Percentiles rank a stretch among this genome's conserved stretches.
Evolutionary conservation across 2,888 invertebrate species (phyloP).

Genomic region (Apamea crenata): DNA sequence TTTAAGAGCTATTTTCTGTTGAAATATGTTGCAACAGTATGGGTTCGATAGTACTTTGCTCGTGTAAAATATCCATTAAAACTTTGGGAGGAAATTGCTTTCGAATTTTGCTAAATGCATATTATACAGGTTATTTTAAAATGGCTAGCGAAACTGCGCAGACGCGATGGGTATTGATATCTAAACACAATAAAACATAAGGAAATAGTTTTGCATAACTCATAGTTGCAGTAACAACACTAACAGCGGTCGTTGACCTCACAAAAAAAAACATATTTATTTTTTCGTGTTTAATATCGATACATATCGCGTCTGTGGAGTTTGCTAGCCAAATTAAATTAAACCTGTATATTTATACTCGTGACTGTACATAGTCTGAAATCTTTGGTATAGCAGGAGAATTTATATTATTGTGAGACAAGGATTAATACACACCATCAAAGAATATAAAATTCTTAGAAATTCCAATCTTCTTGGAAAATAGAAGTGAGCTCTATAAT

Average conservation of each 20-base stretch:
- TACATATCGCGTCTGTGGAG: too few species aligned
- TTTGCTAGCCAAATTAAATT: not conserved
- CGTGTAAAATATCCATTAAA: not conserved
- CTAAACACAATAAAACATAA: too few species aligned
- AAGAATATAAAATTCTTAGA: conserved; percentile 3
- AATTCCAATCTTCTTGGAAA: conserved; percentile 29
- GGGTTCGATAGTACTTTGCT: not conserved
- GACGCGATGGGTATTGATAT: too few species aligned
- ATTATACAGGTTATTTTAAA: too few species aligned
- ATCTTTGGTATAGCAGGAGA: not conserved
- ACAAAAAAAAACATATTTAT: too few species aligned
- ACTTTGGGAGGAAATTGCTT: too few species aligned
- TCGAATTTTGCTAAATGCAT: too few species aligned
- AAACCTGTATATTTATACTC: not conserved
- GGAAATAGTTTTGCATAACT: too few species aligned
- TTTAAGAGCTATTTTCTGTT: not conserved
- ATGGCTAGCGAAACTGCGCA: too few species aligned
- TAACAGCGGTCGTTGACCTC: too few species aligned
- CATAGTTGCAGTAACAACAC: too few species aligned
- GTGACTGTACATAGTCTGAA: not conserved
- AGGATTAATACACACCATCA: not conserved
- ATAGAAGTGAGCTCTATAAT: conserved; percentile 1
- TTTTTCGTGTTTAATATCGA: too few species aligned
- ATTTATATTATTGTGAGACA: not conserved
- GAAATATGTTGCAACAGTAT: not conserved